phyloP scores from a whole-genome alignment of 1,140 invertebrate genomes.

The Cotesia chilonis region DNA sequence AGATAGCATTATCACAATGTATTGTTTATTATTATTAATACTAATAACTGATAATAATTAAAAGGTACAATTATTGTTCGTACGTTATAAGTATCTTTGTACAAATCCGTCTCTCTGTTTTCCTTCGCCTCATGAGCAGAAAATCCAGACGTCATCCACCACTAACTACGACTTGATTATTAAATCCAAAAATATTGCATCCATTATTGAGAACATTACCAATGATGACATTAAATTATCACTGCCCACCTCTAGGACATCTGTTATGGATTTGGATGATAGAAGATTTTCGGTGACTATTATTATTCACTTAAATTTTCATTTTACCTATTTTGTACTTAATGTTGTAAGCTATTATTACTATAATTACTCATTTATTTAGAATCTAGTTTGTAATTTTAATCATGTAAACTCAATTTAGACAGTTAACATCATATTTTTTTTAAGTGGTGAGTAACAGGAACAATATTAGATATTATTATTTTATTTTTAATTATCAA shows the following conservation, averaged over 20 bases:
- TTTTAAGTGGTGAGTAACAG: not conserved
- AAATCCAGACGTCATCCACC: slow-evolving; percentile 60
- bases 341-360: too few species aligned
- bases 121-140: slow-evolving; percentile 51
- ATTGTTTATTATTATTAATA: slow-evolving; percentile 4
- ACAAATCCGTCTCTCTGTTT: slow-evolving; percentile 46
- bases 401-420: too few species aligned
- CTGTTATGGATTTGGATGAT: slow-evolving; percentile 51
- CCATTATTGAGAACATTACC: slow-evolving; percentile 79
- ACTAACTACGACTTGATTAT: slow-evolving; percentile 68
- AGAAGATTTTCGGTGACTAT: slow-evolving; percentile 69
- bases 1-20: too few species aligned
- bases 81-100: slow-evolving; percentile 27
- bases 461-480: too few species aligned
- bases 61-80: slow-evolving; percentile 20
- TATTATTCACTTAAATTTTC: slow-evolving; percentile 28
- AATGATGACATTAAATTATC: slow-evolving; percentile 68
- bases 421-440: slow-evolving; percentile 29
- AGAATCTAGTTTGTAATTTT: too few species aligned
- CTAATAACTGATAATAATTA: not conserved
- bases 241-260: slow-evolving; percentile 66
- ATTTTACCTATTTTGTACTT: too few species aligned
- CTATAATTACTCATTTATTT: too few species aligned
- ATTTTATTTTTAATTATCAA: too few species aligned
- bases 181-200: slow-evolving; percentile 76